Conservation (phyloP, 2,113 vertebrate genomes). For the Raja brachyura region DNA sequence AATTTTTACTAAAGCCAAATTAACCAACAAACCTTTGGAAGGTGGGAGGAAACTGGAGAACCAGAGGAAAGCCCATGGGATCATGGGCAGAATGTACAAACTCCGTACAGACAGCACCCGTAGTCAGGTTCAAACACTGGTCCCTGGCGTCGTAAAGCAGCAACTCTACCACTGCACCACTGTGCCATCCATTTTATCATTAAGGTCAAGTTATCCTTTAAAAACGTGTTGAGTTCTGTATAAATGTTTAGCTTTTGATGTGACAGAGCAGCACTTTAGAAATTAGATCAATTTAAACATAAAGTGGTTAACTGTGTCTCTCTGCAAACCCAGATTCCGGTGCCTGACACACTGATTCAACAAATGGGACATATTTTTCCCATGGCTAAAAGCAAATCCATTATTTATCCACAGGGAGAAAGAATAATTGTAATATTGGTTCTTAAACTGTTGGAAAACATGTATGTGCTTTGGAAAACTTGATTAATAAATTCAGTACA, state of each 20-base stretch:
- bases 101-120: no score
- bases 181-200: background rate
- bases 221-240: background rate
- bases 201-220: background rate
- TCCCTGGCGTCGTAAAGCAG: no score
- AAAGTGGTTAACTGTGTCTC: background rate
- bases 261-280: background rate
- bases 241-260: background rate
- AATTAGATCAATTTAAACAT: conserved; percentile 8
- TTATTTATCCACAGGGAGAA: background rate
- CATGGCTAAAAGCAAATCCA: background rate
- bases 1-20: no score
- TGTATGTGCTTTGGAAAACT: background rate
- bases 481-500: background rate
- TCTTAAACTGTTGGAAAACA: background rate
- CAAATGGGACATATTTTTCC: background rate
- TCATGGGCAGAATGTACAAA: no score
- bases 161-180: no score
- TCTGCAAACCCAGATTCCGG: background rate
- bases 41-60: no score
- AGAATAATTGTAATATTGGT: background rate
- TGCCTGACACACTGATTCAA: background rate
- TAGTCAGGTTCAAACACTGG: no score
- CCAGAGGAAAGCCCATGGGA: no score
- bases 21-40: no score